Evolutionary conservation across 2,113 vertebrate species (phyloP).

Genomic region (Ammodytes marinus): DNA sequence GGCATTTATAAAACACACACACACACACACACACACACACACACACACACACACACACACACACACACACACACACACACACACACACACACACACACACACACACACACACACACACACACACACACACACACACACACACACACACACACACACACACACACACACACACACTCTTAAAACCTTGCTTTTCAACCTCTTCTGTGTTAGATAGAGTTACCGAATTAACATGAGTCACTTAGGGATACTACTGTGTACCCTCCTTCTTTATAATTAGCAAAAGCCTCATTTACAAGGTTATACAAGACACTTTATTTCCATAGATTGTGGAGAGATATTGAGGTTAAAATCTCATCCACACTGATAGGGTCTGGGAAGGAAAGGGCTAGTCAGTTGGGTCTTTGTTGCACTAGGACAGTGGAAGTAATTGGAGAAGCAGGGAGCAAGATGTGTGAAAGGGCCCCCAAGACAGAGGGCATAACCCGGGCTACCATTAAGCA

Average conservation of each 20-base stretch:
- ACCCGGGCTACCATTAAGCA: constrained; percentile 81
- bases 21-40: constrained; percentile 1
- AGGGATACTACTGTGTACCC: constrained; percentile 69
- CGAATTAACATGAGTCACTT: constrained; percentile 92
- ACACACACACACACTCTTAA: constrained; percentile 58
- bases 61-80: too few species aligned
- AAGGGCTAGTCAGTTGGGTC: constrained; percentile 80
- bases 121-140: too few species aligned
- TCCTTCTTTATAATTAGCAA: constrained; percentile 79
- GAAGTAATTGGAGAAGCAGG: constrained; percentile 83
- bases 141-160: too few species aligned
- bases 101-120: too few species aligned
- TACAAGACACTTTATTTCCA: constrained; percentile 82
- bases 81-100: too few species aligned
- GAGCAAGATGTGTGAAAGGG: constrained; percentile 85
- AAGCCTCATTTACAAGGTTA: constrained; percentile 79
- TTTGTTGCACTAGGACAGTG: constrained; percentile 86
- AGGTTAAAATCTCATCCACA: constrained; percentile 75
- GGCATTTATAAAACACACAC: constrained; percentile 69
- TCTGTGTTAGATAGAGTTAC: constrained; percentile 86
- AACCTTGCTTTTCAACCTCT: constrained; percentile 70
- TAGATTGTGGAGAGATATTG: constrained; percentile 81
- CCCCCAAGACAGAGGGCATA: constrained; percentile 74
- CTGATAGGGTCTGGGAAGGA: constrained; percentile 85
- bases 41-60: too few species aligned